These are phyloP conservation scores for Synchiropus splendidus DNA, from an alignment of 2,113 vertebrate genomes.

Conservation along the genomic window DNA sequence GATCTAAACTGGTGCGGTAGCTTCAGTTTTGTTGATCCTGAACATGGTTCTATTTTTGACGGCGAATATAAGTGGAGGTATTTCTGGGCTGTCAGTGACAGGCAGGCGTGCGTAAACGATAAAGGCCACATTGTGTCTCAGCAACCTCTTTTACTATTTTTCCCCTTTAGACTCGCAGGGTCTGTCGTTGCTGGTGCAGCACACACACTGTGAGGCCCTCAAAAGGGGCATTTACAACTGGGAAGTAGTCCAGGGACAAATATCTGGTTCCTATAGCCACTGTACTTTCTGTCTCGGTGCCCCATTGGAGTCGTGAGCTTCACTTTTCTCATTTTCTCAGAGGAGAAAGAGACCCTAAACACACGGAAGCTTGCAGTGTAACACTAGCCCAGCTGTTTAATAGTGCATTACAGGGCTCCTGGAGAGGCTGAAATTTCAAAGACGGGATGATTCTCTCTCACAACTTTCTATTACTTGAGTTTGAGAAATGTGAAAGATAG, in stretches of 20 bases:
- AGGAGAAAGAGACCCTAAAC: constrained; percentile 35
- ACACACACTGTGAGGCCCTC: constrained; percentile 62
- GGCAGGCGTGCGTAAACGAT: constrained; percentile 57
- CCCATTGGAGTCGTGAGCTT: constrained; percentile 38
- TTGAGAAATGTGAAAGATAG: too few species aligned
- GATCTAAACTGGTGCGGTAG: too few species aligned
- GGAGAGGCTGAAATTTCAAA: too few species aligned
- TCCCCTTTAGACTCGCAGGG: constrained; percentile 43
- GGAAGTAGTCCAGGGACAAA: constrained; percentile 61
- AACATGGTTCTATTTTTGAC: too few species aligned
- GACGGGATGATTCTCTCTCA: too few species aligned
- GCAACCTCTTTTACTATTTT: constrained; percentile 42
- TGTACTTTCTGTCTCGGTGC: constrained; percentile 42
- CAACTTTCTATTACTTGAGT: too few species aligned
- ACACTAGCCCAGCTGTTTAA: constrained; percentile 9
- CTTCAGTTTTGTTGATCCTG: too few species aligned
- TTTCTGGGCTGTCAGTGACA: constrained; percentile 43
- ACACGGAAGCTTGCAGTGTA: constrained; percentile 15
- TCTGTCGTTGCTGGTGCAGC: too few species aligned
- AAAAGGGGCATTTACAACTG: constrained; percentile 67
- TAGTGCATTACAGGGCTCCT: too few species aligned
- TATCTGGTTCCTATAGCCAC: constrained; percentile 61
- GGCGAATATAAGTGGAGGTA: constrained; percentile 28
- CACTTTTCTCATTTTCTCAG: constrained; percentile 39
- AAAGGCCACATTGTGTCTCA: constrained; percentile 64